Percentiles rank a stretch among this genome's conserved stretches.
These are phyloP conservation scores for Phrynocephalus vlangalii DNA, from an alignment of 2,797 vertebrate species.

Conservation along the genomic window DNA sequence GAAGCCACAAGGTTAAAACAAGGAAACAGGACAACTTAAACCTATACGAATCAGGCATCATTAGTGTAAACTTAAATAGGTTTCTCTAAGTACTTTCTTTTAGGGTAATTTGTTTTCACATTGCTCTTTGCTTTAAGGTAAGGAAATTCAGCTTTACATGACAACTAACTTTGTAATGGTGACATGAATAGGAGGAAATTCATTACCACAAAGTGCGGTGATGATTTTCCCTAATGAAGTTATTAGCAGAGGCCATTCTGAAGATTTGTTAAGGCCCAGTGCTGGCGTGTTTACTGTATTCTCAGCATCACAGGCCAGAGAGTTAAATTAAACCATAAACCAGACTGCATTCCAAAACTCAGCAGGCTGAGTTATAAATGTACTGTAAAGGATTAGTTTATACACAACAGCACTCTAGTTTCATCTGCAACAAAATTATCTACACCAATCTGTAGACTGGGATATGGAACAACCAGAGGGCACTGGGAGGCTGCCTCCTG, in stretches of 20 bases:
- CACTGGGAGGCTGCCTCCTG: no score
- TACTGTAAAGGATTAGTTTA: not conserved
- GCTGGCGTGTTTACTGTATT: not conserved
- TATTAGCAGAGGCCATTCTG: slow-evolving; percentile 25
- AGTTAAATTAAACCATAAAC: slow-evolving; percentile 30
- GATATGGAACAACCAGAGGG: not conserved
- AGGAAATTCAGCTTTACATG: slow-evolving; percentile 18
- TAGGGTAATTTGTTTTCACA: slow-evolving; percentile 6
- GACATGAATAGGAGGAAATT: slow-evolving; percentile 39
- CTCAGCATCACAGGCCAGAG: not conserved
- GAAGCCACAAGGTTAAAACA: not conserved
- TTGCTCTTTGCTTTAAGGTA: slow-evolving; percentile 14
- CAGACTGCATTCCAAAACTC: slow-evolving; percentile 6
- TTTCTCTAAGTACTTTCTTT: slow-evolving; percentile 18
- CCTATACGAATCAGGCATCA: not conserved
- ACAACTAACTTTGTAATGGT: slow-evolving; percentile 31
- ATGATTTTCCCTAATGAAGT: slow-evolving; percentile 37
- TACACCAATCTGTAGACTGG: not conserved
- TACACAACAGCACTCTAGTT: not conserved
- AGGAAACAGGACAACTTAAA: slow-evolving; percentile 16
- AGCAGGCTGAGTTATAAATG: not conserved
- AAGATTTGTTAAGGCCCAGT: slow-evolving; percentile 25
- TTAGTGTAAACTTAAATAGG: not conserved
- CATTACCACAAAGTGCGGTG: slow-evolving; percentile 24
- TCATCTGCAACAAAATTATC: not conserved